These are phyloP conservation scores for Xiphophorus maculatus DNA, from an alignment of 2,113 vertebrate genomes.

Conservation along the genomic window DNA sequence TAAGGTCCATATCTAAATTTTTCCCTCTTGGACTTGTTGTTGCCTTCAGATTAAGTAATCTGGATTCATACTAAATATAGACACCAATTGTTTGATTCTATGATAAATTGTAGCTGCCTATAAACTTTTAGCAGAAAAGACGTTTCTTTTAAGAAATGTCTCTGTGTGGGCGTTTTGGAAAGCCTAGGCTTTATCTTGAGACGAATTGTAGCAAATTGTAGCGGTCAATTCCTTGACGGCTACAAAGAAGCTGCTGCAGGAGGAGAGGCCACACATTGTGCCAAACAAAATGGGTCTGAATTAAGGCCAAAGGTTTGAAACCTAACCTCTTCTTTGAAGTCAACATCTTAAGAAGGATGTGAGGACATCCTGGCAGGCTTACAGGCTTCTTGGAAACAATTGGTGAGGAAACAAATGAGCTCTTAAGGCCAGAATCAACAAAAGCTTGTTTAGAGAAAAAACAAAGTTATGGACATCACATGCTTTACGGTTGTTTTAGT, in stretches of 20 bases:
- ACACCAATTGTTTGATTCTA: background rate
- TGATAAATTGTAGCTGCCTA: background rate
- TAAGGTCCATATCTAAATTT: no score
- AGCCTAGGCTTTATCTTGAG: background rate
- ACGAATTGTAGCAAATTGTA: background rate
- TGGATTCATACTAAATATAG: background rate
- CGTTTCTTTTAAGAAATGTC: background rate
- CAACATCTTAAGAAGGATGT: background rate
- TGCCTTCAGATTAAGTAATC: background rate
- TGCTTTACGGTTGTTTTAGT: background rate
- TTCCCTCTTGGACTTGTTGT: no score
- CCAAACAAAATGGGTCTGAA: slow-evolving; percentile 8
- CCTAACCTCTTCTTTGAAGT: slow-evolving; percentile 10
- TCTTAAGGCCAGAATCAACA: background rate
- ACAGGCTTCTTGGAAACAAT: slow-evolving; percentile 2
- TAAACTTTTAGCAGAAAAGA: background rate
- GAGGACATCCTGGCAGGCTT: slow-evolving; percentile 2
- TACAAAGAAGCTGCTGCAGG: slow-evolving; percentile 10
- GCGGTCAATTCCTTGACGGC: background rate
- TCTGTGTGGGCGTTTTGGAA: slow-evolving; percentile 5
- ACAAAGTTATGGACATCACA: background rate
- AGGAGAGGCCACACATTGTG: slow-evolving; percentile 1
- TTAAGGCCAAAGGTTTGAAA: slow-evolving; percentile 6
- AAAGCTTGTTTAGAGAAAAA: background rate
- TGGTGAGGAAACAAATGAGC: background rate